Evolutionary conservation across 2,113 vertebrate species (phyloP).

Genomic region (Labeo rohita): DNA sequence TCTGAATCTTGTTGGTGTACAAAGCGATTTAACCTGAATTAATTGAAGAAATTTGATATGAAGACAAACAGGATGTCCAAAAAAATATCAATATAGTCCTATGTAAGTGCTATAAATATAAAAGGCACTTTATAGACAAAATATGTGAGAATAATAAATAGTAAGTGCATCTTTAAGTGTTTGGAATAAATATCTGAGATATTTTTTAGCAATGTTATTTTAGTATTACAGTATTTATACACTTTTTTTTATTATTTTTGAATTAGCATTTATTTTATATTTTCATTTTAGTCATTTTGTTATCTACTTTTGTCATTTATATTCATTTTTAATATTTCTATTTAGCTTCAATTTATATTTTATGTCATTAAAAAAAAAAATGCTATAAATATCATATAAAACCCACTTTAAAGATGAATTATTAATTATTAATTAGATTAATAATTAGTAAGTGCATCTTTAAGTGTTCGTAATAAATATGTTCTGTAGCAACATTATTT

Average conservation of each 20-base stretch:
- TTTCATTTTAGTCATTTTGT: no score
- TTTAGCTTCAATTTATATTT: background rate
- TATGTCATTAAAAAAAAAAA: no score
- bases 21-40: background rate
- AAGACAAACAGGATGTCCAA: background rate
- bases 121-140: background rate
- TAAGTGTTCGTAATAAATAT: no score
- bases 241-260: no score
- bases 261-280: no score
- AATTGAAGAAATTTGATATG: background rate
- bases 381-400: background rate
- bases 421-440: background rate
- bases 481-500: no score
- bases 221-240: background rate
- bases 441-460: background rate
- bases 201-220: background rate
- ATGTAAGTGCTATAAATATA: background rate
- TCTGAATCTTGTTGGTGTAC: background rate
- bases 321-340: background rate
- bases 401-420: no score
- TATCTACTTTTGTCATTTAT: background rate
- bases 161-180: background rate
- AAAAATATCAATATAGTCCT: background rate
- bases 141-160: background rate
- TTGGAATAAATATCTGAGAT: no score